A percentile compares a stretch with the other conserved stretches of the same genome.
Evolutionary conservation across 2,113 vertebrate species (phyloP).

Genomic region (Erythrocercus mccallii): DNA sequence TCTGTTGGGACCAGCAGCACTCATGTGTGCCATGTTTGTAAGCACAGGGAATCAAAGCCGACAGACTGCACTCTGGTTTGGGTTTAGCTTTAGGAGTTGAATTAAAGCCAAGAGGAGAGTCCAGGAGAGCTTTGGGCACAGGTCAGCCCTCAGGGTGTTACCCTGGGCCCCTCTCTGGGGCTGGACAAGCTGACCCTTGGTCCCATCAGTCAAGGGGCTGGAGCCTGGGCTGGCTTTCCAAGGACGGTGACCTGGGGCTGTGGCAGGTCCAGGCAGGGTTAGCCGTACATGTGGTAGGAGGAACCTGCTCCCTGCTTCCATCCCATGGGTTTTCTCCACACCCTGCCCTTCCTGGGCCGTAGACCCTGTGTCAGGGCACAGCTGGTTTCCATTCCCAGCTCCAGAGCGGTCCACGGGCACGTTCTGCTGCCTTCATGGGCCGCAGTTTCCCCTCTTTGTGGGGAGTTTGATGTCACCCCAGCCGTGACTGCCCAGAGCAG

Average conservation of each 20-base stretch:
- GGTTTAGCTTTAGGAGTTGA: neutral
- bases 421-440: accelerated
- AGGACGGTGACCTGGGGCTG: too few relatives aligned
- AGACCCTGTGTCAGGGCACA: accelerated
- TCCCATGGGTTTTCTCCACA: neutral
- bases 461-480: neutral
- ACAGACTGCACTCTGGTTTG: neutral
- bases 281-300: too few relatives aligned
- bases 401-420: accelerated
- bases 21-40: accelerated
- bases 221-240: neutral
- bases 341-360: accelerated
- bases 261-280: neutral
- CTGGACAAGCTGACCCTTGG: neutral
- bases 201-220: accelerated
- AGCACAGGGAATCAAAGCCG: accelerated
- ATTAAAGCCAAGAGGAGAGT: neutral
- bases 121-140: neutral
- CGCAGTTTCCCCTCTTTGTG: neutral
- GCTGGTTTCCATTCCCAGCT: neutral
- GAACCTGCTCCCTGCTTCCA: neutral
- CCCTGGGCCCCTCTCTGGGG: neutral
- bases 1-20: neutral
- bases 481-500: accelerated
- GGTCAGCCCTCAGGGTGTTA: neutral